phyloP scores from a whole-genome alignment of 2,797 vertebrate species.

The Etheostoma nigrum region DNA sequence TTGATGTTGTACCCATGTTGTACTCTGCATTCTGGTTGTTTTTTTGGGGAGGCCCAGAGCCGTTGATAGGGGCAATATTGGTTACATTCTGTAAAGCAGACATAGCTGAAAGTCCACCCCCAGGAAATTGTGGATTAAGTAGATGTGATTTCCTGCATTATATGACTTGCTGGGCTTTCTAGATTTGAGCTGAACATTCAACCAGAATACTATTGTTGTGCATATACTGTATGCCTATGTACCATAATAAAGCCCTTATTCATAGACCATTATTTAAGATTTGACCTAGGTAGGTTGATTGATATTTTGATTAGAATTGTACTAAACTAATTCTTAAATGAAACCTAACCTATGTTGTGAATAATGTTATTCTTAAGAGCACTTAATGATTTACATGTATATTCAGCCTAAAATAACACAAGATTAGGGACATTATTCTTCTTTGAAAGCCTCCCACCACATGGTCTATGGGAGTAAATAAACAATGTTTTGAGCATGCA shows the following conservation, averaged over 20 bases:
- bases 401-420: neutral
- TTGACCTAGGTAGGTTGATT: neutral
- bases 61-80: no score
- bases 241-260: neutral
- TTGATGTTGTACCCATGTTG: no score
- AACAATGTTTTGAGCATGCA: no score
- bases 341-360: constrained; percentile 1
- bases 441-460: neutral
- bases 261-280: neutral
- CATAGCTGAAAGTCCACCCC: no score
- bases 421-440: neutral
- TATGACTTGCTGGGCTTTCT: no score
- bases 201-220: neutral
- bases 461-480: neutral
- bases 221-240: neutral
- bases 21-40: no score
- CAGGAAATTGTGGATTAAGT: no score
- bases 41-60: no score
- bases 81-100: no score
- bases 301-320: neutral
- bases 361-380: neutral
- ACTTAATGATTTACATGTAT: neutral
- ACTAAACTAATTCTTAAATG: neutral
- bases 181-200: neutral
- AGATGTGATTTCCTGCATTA: no score